These are phyloP conservation scores for Lytechinus pictus DNA, from an alignment of 35 echinoderm and acorn worm species.

Conservation along the genomic window DNA sequence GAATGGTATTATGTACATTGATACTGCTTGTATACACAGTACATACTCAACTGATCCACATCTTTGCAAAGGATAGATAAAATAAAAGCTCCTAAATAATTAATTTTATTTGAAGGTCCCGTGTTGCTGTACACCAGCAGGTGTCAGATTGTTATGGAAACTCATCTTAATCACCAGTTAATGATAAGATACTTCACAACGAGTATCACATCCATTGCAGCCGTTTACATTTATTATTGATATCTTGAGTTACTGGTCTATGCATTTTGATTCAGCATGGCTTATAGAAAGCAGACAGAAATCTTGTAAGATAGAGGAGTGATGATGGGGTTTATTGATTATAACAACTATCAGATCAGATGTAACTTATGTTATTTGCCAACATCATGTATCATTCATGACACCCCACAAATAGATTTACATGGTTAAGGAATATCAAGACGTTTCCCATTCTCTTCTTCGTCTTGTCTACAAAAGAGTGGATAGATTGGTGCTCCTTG, in stretches of 20 bases:
- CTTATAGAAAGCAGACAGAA: not conserved
- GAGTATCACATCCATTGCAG: not conserved
- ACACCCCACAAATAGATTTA: not conserved
- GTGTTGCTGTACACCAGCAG: not conserved
- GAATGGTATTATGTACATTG: too few relatives aligned
- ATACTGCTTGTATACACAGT: not conserved
- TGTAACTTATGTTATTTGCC: not conserved
- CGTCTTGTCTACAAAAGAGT: not conserved
- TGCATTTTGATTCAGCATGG: not conserved
- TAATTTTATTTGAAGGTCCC: not conserved
- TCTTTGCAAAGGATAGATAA: not conserved
- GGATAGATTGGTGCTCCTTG: slow-evolving; percentile 34
- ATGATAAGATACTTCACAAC: not conserved
- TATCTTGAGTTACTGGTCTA: not conserved
- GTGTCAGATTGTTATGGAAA: not conserved
- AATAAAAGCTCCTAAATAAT: not conserved
- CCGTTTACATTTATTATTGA: not conserved
- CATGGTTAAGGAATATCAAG: not conserved
- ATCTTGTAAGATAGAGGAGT: not conserved
- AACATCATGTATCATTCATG: not conserved
- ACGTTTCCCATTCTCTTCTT: not conserved
- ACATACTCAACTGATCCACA: not conserved
- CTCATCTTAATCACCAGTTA: not conserved
- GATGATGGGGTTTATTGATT: not conserved
- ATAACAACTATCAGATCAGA: not conserved